These are phyloP conservation scores for Zophobas atratus DNA, from an alignment of 1,140 invertebrate genomes.

Conservation along the genomic window DNA sequence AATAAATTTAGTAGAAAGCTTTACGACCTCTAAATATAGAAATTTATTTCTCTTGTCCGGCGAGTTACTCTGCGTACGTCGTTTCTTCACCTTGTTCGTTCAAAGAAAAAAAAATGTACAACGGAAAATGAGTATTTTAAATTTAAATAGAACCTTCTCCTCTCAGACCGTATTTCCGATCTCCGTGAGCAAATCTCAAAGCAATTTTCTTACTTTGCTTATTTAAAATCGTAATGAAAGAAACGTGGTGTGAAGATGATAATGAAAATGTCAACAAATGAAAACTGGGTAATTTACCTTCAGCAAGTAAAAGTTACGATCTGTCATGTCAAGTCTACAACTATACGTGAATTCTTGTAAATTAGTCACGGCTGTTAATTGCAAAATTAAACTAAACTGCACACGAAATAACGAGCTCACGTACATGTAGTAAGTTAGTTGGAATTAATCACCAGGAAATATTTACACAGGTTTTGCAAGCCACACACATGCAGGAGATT, in stretches of 20 bases:
- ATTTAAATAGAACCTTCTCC: conserved; percentile 2
- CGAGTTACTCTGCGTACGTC: conserved; percentile 23
- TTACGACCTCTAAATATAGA: conserved; percentile 22
- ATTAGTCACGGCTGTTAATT: conserved; percentile 36
- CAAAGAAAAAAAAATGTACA: conserved; percentile 10
- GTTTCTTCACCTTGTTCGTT: conserved; percentile 2
- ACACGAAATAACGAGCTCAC: conserved; percentile 5
- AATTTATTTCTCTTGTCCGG: conserved; percentile 26
- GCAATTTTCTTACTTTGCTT: not conserved
- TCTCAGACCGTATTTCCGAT: not conserved
- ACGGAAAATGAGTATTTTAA: conserved; percentile 15
- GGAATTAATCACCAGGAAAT: conserved; percentile 26
- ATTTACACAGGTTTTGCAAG: conserved; percentile 31
- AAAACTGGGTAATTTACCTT: conserved; percentile 11
- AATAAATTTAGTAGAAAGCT: conserved; percentile 24
- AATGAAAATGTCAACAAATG: conserved; percentile 1
- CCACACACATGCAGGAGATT: conserved; percentile 28
- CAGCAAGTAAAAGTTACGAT: conserved; percentile 18
- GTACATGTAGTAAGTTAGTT: conserved; percentile 16
- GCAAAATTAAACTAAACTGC: conserved; percentile 31
- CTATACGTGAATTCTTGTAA: conserved; percentile 3
- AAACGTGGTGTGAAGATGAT: not conserved
- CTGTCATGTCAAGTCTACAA: conserved; percentile 31
- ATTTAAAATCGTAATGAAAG: conserved; percentile 6
- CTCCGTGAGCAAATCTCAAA: not conserved